Evolutionary conservation across 2,113 vertebrate genomes (phyloP), one percentile per base, ranked within the genome.

Genomic region (Brachyhypopomus gauderio): DNA sequence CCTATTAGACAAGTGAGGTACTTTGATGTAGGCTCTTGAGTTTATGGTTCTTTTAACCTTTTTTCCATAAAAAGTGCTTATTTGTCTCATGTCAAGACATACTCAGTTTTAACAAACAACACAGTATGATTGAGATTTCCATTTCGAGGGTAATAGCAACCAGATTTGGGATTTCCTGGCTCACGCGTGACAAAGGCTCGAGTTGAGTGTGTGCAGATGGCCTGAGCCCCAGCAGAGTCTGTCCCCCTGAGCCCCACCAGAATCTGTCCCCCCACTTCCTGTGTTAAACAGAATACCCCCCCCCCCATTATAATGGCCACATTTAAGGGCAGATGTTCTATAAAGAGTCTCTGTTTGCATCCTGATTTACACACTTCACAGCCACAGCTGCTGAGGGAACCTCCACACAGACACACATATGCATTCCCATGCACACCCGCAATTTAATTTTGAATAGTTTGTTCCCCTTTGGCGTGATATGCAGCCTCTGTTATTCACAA

Each of bases 121-220:
- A 48, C 20, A 23, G 45, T 67, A 77, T 77, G 62, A 64, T 58
- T 52, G 75, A 77, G 56, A 17, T 84, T 84, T 84, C 23, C 73
- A 77, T 84, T 80, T 70, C 8, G 27, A 77, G 6, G 66, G 45
- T 84, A 84, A 84, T 84, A 59, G 63, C 71, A 84, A 80, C 70
- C 83, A 84, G 78, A 84, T 84, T 75, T 80, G 83, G 83, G 74
- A 84, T 84, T 80, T 84, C 78, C 78, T 80, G 78, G 60, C 72
- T 63, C 38, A 75, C 67, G 72, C 78, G 63, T 80, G 78, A 86
- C 81, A 86, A 72, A 77, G 74, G 56, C 73, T 17, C 73, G 66
- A 60, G 14, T 80, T 86, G 64, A 77, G 70, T 73, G 66, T 79
- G 55, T 77, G 66, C 81, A 86, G 78, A 77, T 83, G 84, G 70